These are phyloP conservation scores for Ariopsis seemanni DNA, from an alignment of 2,113 vertebrate species.

Conservation along the genomic window DNA sequence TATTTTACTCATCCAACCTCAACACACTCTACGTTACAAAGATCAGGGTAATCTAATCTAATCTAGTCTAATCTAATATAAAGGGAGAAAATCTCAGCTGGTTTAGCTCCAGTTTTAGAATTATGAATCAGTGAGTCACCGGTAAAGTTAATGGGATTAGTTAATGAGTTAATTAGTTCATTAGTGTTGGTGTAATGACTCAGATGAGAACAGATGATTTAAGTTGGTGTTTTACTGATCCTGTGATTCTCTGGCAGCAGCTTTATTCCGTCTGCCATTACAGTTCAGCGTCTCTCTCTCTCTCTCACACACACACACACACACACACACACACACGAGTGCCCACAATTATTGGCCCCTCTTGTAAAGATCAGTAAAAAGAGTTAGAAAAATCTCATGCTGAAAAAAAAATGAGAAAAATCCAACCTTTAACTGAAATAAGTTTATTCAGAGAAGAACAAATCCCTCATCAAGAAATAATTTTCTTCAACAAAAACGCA, in stretches of 20 bases:
- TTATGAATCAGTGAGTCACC: not conserved
- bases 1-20: not conserved
- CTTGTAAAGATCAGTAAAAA: too few relatives aligned
- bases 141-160: not conserved
- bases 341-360: too few relatives aligned
- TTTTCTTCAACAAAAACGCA: too few relatives aligned
- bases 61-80: not conserved
- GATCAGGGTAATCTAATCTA: not conserved
- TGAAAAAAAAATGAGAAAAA: too few relatives aligned
- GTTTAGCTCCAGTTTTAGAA: not conserved
- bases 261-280: not conserved
- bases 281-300: not conserved
- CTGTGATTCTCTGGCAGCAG: not conserved
- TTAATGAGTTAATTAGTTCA: not conserved
- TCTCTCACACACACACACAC: too few relatives aligned
- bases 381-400: too few relatives aligned
- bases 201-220: not conserved
- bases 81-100: not conserved
- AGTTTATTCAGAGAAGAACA: too few relatives aligned
- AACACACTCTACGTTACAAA: not conserved
- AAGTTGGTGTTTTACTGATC: not conserved
- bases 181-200: not conserved
- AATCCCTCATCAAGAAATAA: too few relatives aligned
- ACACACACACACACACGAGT: too few relatives aligned
- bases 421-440: too few relatives aligned